phyloP scores from a whole-genome alignment of 92 coral and sea anemone genomes.

The Epizoanthus stellaris region DNA sequence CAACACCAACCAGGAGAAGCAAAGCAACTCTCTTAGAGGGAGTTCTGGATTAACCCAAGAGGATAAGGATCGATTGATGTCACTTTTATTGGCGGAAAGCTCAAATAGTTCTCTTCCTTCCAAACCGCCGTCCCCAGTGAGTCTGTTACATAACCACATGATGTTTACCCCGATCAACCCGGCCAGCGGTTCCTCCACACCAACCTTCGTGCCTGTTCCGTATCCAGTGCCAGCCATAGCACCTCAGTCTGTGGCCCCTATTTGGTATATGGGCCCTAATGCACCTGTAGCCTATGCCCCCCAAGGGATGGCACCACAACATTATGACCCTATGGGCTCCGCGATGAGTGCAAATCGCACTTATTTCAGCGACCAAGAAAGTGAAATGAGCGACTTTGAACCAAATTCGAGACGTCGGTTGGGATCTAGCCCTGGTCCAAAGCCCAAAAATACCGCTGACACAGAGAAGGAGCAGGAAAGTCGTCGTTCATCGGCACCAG shows the following conservation, averaged over 20 bases:
- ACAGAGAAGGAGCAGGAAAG: constrained; percentile 13
- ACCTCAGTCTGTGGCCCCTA: constrained; percentile 63
- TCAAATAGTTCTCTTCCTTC: constrained; percentile 9
- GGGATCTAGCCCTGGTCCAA: not conserved
- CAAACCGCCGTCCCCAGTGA: constrained; percentile 70
- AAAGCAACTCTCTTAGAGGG: constrained; percentile 1
- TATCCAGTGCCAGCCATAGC: constrained; percentile 68
- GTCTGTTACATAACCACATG: constrained; percentile 48
- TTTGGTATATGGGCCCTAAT: constrained; percentile 86
- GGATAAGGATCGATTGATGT: constrained; percentile 57
- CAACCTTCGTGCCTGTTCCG: constrained; percentile 78
- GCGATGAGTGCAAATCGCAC: constrained; percentile 13
- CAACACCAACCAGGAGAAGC: not conserved
- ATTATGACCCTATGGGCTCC: constrained; percentile 48
- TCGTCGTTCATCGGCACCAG: constrained; percentile 24
- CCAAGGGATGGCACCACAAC: constrained; percentile 57
- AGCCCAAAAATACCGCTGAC: not conserved
- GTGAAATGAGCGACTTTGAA: constrained; percentile 29
- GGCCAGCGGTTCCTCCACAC: constrained; percentile 65
- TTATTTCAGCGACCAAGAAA: constrained; percentile 36
- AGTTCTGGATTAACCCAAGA: constrained; percentile 54
- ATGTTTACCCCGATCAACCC: constrained; percentile 80
- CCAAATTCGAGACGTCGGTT: not conserved
- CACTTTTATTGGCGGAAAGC: constrained; percentile 55
- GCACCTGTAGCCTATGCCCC: constrained; percentile 75